Base-by-base conservation (phyloP, 2,113 vertebrate species). In the Pandion haliaetus region DNA sequence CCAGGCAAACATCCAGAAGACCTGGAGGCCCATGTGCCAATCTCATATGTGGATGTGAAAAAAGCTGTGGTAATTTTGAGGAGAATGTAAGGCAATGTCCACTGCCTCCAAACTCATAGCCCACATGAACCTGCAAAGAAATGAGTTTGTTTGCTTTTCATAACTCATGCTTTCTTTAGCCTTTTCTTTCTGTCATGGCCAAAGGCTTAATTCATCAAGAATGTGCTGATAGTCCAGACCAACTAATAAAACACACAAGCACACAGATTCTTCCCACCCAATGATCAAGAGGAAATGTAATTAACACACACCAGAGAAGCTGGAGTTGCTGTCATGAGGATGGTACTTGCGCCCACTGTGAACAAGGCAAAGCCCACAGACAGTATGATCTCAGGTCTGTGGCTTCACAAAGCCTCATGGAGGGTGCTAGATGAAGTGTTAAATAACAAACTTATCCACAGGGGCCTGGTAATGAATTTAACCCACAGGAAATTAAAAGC, bases 261-360 rank as follows among this genome's bases (percentile, higher is more conserved):
- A 69, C 73, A 42, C 69, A 90, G 93, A 98, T 99, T 99, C 98
- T 98, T 99, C 95, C 87, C 98, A 98, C 66, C 89, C 97, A 97
- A 45, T 97, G 98, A 99, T 98, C 83, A 98, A 97, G 97, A 97
- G 96, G 92, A 98, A 99, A 99, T 98, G 97, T 98, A 98, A 98
- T 98, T 99, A 98, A 95, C 98, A 96, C 98, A 93, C 97, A 98
- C 97, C 98, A 98, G 98, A 98, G 97, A 98, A 98, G 97, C 95
- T 88, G 88, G 94, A 98, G 95, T 78, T 94, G 90, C 93, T 98
- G 98, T 98, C 97, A 98, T 95, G 91, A 88, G 85, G 73, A 83
- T 40, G 72, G 24, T 93, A 73, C 89, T 97, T 85, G 65, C 63
- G 94, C 91, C 90, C 96, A 92, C 87, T 97, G 95, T 95, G 97